These are phyloP conservation scores for Cepaea nemoralis DNA, from an alignment of 1,140 invertebrate genomes.

Conservation along the genomic window DNA sequence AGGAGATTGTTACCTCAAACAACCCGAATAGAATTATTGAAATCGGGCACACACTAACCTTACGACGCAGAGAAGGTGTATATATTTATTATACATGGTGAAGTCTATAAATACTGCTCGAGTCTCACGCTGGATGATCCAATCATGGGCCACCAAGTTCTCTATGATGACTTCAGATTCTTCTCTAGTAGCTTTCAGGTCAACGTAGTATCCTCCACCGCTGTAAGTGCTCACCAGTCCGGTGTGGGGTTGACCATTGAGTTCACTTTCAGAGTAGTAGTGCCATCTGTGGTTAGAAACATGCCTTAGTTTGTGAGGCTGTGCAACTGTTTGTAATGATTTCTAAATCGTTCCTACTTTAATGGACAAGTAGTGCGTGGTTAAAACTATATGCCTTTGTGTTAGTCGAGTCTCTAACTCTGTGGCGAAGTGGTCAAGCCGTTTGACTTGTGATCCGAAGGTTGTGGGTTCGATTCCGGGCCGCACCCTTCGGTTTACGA, in stretches of 20 bases:
- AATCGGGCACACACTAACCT: constrained; percentile 74
- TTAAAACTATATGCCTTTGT: too few species aligned
- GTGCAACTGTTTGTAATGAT: too few species aligned
- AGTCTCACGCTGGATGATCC: constrained; percentile 81
- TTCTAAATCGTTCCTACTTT: too few species aligned
- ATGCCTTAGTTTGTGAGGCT: too few species aligned
- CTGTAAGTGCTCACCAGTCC: constrained; percentile 77
- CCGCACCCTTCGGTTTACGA: too few species aligned
- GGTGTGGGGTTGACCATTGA: constrained; percentile 72
- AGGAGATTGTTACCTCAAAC: too few species aligned
- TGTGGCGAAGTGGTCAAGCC: too few species aligned
- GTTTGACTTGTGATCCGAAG: too few species aligned
- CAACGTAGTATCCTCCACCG: constrained; percentile 73
- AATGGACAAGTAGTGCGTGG: too few species aligned
- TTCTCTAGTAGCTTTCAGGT: constrained; percentile 71
- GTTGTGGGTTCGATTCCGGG: too few species aligned
- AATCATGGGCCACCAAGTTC: constrained; percentile 76
- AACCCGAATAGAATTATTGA: too few species aligned
- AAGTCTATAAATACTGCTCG: constrained; percentile 82
- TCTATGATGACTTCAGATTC: constrained; percentile 72
- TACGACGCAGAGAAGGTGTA: constrained; percentile 81
- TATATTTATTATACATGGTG: constrained; percentile 82
- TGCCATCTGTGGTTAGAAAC: constrained; percentile 70
- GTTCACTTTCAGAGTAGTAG: constrained; percentile 70
- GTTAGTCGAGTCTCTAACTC: too few species aligned